phyloP scores from a whole-genome alignment of 2,797 vertebrate species.

The Sebastolobus alascanus region DNA sequence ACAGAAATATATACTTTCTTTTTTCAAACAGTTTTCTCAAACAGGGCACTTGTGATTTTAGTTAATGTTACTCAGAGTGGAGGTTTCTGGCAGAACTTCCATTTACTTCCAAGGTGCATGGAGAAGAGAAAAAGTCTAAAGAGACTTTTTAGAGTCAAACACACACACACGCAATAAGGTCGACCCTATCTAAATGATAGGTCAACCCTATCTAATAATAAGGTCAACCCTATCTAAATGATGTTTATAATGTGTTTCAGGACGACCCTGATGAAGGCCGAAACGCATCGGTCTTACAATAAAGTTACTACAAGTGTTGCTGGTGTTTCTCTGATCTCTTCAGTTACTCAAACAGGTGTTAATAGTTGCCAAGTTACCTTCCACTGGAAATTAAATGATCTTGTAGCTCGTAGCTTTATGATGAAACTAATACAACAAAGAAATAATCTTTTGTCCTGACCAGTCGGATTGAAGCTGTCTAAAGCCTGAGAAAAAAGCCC shows the following conservation, averaged over 20 bases:
- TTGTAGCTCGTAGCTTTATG: not conserved
- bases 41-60: not conserved
- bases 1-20: not conserved
- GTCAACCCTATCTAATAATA: no score
- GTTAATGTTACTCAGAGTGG: not conserved
- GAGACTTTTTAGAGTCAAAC: no score
- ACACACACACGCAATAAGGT: no score
- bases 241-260: no score
- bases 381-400: not conserved
- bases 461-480: not conserved
- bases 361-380: not conserved
- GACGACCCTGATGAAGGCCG: no score
- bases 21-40: not conserved
- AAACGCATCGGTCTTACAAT: no score
- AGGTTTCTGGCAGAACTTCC: not conserved
- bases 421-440: not conserved
- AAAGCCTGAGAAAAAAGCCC: not conserved
- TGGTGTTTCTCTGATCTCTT: no score
- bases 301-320: no score
- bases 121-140: not conserved
- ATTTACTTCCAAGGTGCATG: not conserved
- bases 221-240: fast-evolving
- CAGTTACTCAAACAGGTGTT: not conserved
- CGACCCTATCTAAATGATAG: no score
- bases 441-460: not conserved